Conservation (phyloP, 1,140 invertebrate species). For the Drosophila obscura region DNA sequence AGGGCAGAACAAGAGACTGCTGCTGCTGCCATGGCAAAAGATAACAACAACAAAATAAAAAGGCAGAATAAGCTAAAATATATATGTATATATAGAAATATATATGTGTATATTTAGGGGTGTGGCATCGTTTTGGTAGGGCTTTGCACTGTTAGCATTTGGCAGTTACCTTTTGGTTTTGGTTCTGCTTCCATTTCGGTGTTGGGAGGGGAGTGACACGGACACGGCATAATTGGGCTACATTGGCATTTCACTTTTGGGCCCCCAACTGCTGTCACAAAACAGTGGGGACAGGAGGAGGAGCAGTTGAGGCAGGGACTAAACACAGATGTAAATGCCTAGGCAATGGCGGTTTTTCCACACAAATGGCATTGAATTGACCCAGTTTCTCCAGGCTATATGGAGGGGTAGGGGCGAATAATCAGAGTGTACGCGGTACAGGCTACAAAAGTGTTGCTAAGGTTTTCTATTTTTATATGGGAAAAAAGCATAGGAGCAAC, state of each 20-base stretch:
- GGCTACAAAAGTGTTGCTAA: constrained; percentile 16
- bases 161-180: constrained; percentile 68
- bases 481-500: neutral
- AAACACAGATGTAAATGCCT: constrained; percentile 55
- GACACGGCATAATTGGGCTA: constrained; percentile 71
- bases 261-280: constrained; percentile 52
- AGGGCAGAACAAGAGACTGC: neutral
- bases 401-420: neutral
- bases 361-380: constrained; percentile 75
- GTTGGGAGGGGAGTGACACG: neutral
- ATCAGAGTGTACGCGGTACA: neutral
- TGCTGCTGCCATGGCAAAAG: constrained; percentile 46
- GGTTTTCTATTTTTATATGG: neutral
- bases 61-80: constrained; percentile 67
- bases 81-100: constrained; percentile 35
- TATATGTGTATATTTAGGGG: constrained; percentile 33
- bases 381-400: constrained; percentile 50
- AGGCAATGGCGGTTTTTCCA: constrained; percentile 48
- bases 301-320: constrained; percentile 18
- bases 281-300: constrained; percentile 10
- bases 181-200: neutral
- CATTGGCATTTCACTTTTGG: constrained; percentile 79
- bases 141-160: constrained; percentile 75
- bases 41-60: constrained; percentile 64
- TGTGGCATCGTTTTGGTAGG: constrained; percentile 54